Base-by-base conservation (phyloP, 2,888 invertebrate genomes). In the Pachycephus smyrnensis region DNA sequence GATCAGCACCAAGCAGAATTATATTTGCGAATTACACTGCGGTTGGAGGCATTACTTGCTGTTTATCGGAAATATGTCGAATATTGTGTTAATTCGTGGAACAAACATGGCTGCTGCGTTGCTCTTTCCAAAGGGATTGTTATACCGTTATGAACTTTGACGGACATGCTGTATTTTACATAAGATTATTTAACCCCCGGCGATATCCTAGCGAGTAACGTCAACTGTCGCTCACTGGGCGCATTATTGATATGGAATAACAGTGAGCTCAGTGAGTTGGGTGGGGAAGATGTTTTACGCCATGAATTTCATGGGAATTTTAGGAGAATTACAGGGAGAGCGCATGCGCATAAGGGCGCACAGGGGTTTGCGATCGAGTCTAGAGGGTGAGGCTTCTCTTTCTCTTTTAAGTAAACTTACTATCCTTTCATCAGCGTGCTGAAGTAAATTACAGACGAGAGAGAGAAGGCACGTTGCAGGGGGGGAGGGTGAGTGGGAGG, bases 41-140 rank as follows among this genome's bases (percentile, higher is more conserved):
- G 55, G 9, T 55, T 23, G 9, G 55, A 23, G 23, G 15, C 23
- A 55, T 1, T 55, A 76, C 69, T 80, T 76, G 75, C 77, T 78
- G 78, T 78, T 80, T 81, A 81, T 80, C 77, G 82, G 82, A 79
- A 82, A 82, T 79, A 78, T 79, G 82, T 82, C 82, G 68, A 69
- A 37, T 68, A 76, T 80, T 77, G 73, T 77, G 79, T 79, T 82
- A 82, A 82, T 82, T 81, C 79, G 73, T 73, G 79, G 76, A 80
- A 79, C 78, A 78, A 81, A 81, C 79, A 77, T 6, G 40, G 23
- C 40, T 9, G 6, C 1, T 23, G 23, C 23, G 40, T 6, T 23
- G 12, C 11, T 3, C 12, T 11, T 71, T 33, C 71, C 12, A 71
- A 32, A 71, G 71, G 71, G 12, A 71, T 33, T 30, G 1, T 31